phyloP scores from a whole-genome alignment of 1,140 invertebrate species.

The Lamellibrachia luymesi region DNA sequence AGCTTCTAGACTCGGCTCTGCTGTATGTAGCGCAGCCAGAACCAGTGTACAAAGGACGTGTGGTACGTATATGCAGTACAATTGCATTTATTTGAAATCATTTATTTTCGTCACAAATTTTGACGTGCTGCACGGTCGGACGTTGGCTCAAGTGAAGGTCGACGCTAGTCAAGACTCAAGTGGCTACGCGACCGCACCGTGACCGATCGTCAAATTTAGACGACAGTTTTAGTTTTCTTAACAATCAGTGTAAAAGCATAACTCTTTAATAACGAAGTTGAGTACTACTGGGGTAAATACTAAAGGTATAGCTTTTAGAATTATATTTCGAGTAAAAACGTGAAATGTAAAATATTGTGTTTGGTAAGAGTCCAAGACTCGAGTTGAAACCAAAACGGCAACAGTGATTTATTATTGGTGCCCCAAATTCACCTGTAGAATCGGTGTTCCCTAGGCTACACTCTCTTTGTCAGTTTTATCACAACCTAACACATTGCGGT shows the following conservation, averaged over 20 bases:
- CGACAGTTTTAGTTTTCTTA: background rate
- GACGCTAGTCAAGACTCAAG: background rate
- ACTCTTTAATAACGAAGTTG: background rate
- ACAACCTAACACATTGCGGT: too few relatives aligned
- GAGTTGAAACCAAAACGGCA: background rate
- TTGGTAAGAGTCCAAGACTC: background rate
- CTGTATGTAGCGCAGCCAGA: background rate
- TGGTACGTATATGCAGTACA: background rate
- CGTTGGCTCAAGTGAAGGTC: background rate
- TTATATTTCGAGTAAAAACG: background rate
- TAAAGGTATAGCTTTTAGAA: background rate
- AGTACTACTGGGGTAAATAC: background rate
- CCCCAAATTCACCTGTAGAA: background rate
- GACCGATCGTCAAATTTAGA: background rate
- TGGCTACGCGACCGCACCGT: background rate
- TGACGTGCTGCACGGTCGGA: background rate
- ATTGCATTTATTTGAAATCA: background rate
- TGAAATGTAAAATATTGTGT: background rate
- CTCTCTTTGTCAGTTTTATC: too few relatives aligned
- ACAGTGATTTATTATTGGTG: background rate
- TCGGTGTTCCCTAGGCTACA: too few relatives aligned
- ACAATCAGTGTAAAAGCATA: background rate
- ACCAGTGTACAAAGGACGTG: conserved; percentile 8
- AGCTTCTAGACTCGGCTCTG: background rate
- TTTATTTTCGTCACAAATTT: background rate